Base-by-base conservation (phyloP, 1,140 invertebrate genomes). In the Xylocopa sonorina region DNA sequence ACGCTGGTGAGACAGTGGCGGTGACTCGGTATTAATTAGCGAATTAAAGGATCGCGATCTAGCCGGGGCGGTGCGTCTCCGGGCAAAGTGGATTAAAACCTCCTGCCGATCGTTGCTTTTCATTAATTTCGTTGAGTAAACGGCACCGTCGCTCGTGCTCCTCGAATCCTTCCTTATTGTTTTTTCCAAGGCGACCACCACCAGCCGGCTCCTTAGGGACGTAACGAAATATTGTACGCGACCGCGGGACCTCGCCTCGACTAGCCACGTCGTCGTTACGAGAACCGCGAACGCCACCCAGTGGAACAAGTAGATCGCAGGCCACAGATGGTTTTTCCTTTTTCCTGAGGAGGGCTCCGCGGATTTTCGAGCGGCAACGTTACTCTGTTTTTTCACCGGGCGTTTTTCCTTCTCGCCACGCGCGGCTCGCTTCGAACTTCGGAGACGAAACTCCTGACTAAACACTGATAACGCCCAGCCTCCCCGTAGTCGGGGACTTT, bases 391-490 rank as follows among this genome's bases (percentile, higher is more conserved):
- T 78, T 72, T 57, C 78, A 84, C 64, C 71, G 55, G 74, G 69
- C 80, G 85, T 83, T 83, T 80, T 78, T 86, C 73, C 81, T 72
- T 80, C 83, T 81, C 58, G 84, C 83, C 80, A 75, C 79, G 68
- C 83, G 74, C 77, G 66, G 75, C 57, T 62, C 79, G 67, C 78
- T 64, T 68, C 79, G 82, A 86, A 90, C 73, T 75, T 78, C 78
- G 73, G 69, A 82, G 81, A 81, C 83, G 88, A 88, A 89, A 87
- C 88, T 91, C 91, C 92, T 92, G 92, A 92, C 92, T 93, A 93
- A 93, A 93, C 92, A 93, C 87, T 90, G 92, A 92, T 92, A 93
- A 93, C 91, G 87, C 88, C 67, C 68, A 63, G 78, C 87, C 27
- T 46, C 29, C 55, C 24, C 29, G 6, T n/a, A n/a, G n/a, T n/a